Evolutionary conservation across 1,140 invertebrate genomes (phyloP).

Genomic region (Platyscapa corneri): DNA sequence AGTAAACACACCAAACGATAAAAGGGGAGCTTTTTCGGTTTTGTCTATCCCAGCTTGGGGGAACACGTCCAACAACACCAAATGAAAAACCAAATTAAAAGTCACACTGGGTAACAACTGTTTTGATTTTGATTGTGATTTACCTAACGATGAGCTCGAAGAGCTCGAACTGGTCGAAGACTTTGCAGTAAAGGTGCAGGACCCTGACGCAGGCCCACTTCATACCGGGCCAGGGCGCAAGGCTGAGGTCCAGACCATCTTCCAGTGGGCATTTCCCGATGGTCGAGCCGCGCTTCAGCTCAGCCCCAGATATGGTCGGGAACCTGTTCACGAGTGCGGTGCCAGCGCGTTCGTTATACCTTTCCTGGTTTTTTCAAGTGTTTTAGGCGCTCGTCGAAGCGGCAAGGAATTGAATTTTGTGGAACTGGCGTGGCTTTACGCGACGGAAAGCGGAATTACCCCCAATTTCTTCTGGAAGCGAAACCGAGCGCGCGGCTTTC

Average conservation of each 20-base stretch:
- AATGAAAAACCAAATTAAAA: background rate
- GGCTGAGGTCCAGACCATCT: conserved; percentile 70
- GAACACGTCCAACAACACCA: background rate
- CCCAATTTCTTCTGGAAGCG: background rate
- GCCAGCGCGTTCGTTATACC: conserved; percentile 19
- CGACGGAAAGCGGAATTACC: background rate
- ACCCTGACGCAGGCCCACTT: conserved; percentile 86
- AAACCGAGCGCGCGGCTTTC: no score
- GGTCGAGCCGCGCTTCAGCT: conserved; percentile 62
- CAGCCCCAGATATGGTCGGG: conserved; percentile 69
- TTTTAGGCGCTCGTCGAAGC: background rate
- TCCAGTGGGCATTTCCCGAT: conserved; percentile 70
- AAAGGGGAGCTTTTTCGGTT: background rate
- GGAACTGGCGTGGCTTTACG: background rate
- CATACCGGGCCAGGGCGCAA: conserved; percentile 83
- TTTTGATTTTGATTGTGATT: conserved; percentile 64
- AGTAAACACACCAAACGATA: background rate
- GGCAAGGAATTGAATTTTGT: conserved; percentile 12
- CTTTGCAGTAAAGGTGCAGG: conserved; percentile 87
- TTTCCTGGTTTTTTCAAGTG: conserved; percentile 1
- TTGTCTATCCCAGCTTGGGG: background rate
- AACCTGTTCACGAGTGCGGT: conserved; percentile 57
- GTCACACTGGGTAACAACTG: background rate
- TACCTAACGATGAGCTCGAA: conserved; percentile 87
- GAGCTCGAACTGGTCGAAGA: conserved; percentile 86